Evolutionary conservation across 2,113 vertebrate genomes (phyloP), one percentile per base, ranked within the genome.

Genomic region (Blennius ocellaris): DNA sequence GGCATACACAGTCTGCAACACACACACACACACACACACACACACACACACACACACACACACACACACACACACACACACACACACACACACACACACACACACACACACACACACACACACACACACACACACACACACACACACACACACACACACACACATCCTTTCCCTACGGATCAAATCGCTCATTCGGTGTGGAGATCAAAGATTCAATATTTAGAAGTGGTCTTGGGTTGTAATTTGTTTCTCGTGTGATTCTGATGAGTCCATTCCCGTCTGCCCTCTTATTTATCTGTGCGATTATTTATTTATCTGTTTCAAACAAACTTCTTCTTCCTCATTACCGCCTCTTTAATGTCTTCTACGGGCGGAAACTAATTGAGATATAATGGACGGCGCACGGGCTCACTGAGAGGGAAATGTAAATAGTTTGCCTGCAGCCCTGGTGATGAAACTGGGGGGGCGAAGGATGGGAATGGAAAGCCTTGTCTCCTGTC

Each of bases 141-240:
- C 11, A 58, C 49, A 14, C 48, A 61, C 65, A 52, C 57, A 43
- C 7, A 43, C 7, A 7, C 7, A 43, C 10, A 10, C 56, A 12
- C 52, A 49, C 64, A 78, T 58, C 67, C 59, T 76, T 72, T 83
- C 67, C 83, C 62, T 58, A 66, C 73, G 56, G 69, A 87, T 66
- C 14, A 39, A 77, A 69, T 73, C 59, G 1, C 84, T 90, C 71
- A 84, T 90, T 88, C 82, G 73, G 70, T 67, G 71, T 71, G 15
- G 39, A 87, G 86, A 92, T 93, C 83, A 94, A 93, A 92, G 88
- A 48, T 72, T 9, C 71, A 69, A 66, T 87, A 90, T 92, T 93
- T 84, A 87, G 78, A 85, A 86, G 78, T 38, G 76, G 68, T 64
- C 73, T 86, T 58, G 57, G 76, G 76, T 60, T 81, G 76, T 66